Percentiles rank a stretch among this genome's conserved stretches.
Evolutionary conservation across 2,888 invertebrate species (phyloP).

Genomic region (Caenorhabditis virilis): DNA sequence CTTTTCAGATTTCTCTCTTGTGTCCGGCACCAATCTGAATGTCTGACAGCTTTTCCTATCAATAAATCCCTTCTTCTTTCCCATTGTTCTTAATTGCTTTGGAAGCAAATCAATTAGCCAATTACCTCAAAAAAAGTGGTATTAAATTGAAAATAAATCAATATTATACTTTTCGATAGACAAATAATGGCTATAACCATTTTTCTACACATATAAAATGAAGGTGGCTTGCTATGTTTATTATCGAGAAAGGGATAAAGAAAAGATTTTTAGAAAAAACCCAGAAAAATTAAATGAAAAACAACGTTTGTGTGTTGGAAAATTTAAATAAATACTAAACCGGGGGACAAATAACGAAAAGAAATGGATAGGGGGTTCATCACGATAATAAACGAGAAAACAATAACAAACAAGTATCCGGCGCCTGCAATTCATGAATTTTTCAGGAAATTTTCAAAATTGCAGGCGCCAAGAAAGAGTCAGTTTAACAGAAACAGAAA

Average conservation of each 20-base stretch:
- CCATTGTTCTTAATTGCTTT: too few relatives aligned
- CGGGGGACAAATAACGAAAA: constrained; percentile 3
- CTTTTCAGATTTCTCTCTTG: constrained; percentile 18
- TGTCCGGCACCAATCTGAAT: constrained; percentile 84
- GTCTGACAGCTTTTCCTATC: constrained; percentile 88
- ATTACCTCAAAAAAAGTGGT: constrained; percentile 3
- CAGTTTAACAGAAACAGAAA: constrained; percentile 1
- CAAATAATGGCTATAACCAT: too few relatives aligned
- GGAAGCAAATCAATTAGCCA: constrained; percentile 9
- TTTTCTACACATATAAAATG: too few relatives aligned
- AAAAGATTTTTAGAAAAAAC: constrained; percentile 5
- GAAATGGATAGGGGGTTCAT: constrained; percentile 1
- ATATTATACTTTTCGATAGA: too few relatives aligned
- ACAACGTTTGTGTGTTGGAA: too few relatives aligned
- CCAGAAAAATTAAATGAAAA: constrained; percentile 10
- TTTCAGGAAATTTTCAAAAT: background rate
- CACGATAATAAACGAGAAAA: background rate
- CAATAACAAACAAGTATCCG: constrained; percentile 21
- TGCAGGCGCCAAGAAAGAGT: constrained; percentile 37
- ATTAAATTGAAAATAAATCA: too few relatives aligned
- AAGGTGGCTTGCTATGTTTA: too few relatives aligned
- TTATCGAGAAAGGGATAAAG: too few relatives aligned
- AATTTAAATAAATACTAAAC: constrained; percentile 16
- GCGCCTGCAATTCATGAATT: constrained; percentile 26
- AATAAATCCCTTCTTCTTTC: constrained; percentile 75